Conservation (phyloP, 2,113 vertebrate species). For the Ciconia maguari region DNA sequence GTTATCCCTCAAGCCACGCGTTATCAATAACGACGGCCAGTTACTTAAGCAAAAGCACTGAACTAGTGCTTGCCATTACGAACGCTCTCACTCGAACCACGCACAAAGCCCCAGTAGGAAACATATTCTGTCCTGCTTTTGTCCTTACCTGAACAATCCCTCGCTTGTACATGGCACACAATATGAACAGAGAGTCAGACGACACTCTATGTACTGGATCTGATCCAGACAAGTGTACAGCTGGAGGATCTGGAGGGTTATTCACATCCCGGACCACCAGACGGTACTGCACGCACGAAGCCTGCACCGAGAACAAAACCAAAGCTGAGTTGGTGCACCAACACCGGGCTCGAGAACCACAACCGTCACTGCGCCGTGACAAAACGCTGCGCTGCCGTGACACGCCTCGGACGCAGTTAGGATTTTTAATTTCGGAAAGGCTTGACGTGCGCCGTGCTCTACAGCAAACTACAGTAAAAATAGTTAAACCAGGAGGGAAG, state of each 20-base stretch:
- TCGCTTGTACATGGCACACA: slow-evolving; percentile 94
- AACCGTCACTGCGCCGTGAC: accelerated
- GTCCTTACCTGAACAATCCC: slow-evolving; percentile 88
- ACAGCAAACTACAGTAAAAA: accelerated
- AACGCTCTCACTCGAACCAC: accelerated
- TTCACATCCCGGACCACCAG: slow-evolving; percentile 84
- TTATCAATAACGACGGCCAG: accelerated
- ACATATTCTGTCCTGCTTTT: accelerated
- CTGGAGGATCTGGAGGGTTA: slow-evolving; percentile 85
- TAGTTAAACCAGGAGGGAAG: accelerated
- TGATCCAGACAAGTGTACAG: slow-evolving; percentile 93
- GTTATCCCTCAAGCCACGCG: background rate
- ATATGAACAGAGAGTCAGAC: slow-evolving; percentile 89
- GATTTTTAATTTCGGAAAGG: accelerated
- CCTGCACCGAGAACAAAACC: slow-evolving; percentile 60
- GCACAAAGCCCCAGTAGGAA: accelerated
- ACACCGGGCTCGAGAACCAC: accelerated
- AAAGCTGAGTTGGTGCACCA: accelerated
- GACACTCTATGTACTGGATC: slow-evolving; percentile 91
- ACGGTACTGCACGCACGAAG: slow-evolving; percentile 90
- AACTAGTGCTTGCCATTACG: accelerated
- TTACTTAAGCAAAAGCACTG: background rate
- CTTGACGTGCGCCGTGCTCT: accelerated
- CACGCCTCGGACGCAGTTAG: accelerated
- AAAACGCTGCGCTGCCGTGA: accelerated